Percentiles rank a stretch among this genome's conserved stretches.
These are phyloP conservation scores for Macrotrachela quadricornifera DNA, from an alignment of 1,140 invertebrate genomes.

Conservation along the genomic window DNA sequence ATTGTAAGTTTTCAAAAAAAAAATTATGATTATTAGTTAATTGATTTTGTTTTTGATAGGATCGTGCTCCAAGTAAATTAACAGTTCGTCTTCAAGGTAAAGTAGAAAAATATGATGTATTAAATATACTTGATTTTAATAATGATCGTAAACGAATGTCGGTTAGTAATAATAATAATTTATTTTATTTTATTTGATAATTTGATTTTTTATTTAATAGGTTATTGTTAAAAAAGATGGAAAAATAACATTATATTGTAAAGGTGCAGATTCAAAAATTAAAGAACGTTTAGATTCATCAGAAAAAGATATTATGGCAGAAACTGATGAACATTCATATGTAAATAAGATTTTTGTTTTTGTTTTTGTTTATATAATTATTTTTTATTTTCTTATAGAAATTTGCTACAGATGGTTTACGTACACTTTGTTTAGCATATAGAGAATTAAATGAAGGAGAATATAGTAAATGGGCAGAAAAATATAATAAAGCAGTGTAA, in stretches of 20 bases:
- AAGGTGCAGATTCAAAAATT: conserved; percentile 94
- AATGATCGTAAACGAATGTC: conserved; percentile 98
- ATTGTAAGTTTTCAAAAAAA: not conserved
- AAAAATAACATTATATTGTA: conserved; percentile 72
- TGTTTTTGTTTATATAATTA: too few species aligned
- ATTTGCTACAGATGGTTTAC: conserved; percentile 82
- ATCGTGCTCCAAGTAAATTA: conserved; percentile 31
- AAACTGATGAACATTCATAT: conserved; percentile 78
- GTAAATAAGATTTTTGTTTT: too few species aligned
- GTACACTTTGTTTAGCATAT: conserved; percentile 69
- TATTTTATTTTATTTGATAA: conserved; percentile 20
- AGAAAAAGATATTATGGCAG: not conserved
- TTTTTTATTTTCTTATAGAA: conserved; percentile 32
- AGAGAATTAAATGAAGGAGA: conserved; percentile 58
- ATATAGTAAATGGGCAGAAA: conserved; percentile 68
- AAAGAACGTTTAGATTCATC: conserved; percentile 57
- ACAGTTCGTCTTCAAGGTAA: conserved; percentile 27
- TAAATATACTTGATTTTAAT: conserved; percentile 96
- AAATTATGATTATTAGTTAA: too few species aligned
- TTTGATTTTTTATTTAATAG: not conserved
- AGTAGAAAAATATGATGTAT: conserved; percentile 64
- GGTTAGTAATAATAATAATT: conserved; percentile 55
- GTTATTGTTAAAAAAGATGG: conserved; percentile 37
- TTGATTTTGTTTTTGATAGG: conserved; percentile 8
- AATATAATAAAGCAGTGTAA: conserved; percentile 57